These are phyloP conservation scores for Lamproptera curius DNA, from an alignment of 2,888 invertebrate genomes.

Conservation along the genomic window DNA sequence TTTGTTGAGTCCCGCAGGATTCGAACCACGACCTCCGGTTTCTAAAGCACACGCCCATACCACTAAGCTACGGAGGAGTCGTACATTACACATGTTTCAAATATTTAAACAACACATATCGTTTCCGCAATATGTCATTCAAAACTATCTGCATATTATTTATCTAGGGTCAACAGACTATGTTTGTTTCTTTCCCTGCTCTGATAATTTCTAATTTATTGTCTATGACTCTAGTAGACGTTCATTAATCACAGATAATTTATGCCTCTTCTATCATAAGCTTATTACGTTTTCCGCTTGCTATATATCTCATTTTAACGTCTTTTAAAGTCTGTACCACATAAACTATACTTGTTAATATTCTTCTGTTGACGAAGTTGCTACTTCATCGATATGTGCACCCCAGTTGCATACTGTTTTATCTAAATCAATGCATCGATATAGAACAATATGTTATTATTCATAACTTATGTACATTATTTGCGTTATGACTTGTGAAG, in stretches of 20 bases:
- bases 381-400: slow-evolving; percentile 2
- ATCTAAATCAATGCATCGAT: slow-evolving; percentile 22
- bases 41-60: too few relatives aligned
- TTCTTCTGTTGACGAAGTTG: neutral
- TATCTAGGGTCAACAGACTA: slow-evolving; percentile 60
- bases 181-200: slow-evolving; percentile 37
- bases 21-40: too few relatives aligned
- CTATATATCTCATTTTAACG: neutral
- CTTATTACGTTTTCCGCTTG: slow-evolving; percentile 13
- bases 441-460: slow-evolving; percentile 35
- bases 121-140: slow-evolving; percentile 34
- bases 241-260: slow-evolving; percentile 21
- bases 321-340: neutral
- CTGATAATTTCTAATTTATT: slow-evolving; percentile 48
- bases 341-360: slow-evolving; percentile 2
- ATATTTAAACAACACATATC: slow-evolving; percentile 2
- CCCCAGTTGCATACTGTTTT: slow-evolving; percentile 8
- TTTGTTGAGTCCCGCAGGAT: too few relatives aligned
- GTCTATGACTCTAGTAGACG: slow-evolving; percentile 25
- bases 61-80: too few relatives aligned
- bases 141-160: slow-evolving; percentile 41
- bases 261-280: slow-evolving; percentile 19
- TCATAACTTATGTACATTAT: slow-evolving; percentile 37
- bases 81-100: slow-evolving; percentile 1
- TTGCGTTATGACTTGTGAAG: slow-evolving; percentile 48